A percentile compares a stretch with the other conserved stretches of the same genome.
Evolutionary conservation across 2,113 vertebrate genomes (phyloP).

Genomic region (Malurus elegans): DNA sequence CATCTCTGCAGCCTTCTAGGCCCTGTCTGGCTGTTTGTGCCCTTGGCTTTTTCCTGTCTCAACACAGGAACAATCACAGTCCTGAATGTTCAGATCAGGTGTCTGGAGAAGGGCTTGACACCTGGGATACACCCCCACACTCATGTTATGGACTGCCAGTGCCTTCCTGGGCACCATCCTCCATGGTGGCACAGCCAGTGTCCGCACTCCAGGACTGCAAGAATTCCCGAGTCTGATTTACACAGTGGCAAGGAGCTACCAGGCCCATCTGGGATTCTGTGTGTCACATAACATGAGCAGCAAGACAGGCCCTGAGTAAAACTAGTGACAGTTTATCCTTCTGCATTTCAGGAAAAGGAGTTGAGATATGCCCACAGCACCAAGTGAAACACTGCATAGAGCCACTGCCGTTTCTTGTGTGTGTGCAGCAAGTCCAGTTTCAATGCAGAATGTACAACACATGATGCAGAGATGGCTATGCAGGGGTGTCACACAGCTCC

Average conservation of each 20-base stretch:
- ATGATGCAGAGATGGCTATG: not conserved
- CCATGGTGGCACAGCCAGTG: accelerated
- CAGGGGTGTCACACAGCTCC: not conserved
- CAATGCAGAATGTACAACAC: not conserved
- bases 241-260: not conserved
- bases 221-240: not conserved
- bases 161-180: accelerated
- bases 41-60: not conserved
- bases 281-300: not conserved
- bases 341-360: not conserved
- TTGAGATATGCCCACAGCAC: not conserved
- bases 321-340: not conserved
- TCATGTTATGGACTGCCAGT: accelerated
- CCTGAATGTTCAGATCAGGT: accelerated
- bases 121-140: accelerated
- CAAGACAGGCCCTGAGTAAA: not conserved
- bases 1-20: not conserved
- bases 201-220: not conserved
- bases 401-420: not conserved
- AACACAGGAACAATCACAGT: accelerated
- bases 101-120: not conserved
- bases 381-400: not conserved
- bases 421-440: not conserved
- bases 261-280: too few relatives aligned
- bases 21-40: not conserved